Percentiles rank a stretch among this genome's conserved stretches.
Evolutionary conservation across 2,797 vertebrate genomes (phyloP).

Genomic region (Tapera naevia): DNA sequence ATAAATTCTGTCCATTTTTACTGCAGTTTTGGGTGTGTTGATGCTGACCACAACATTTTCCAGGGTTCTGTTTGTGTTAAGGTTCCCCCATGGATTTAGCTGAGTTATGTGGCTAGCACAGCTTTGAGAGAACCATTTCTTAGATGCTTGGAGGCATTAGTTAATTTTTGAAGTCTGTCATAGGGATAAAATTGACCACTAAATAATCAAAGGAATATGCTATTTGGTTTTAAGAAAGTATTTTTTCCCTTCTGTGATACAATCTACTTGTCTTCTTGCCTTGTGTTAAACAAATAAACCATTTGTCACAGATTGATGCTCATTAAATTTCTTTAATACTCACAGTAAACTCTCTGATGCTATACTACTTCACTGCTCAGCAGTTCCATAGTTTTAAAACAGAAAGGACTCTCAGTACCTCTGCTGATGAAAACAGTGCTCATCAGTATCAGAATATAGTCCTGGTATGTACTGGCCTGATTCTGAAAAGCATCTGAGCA

Average conservation of each 20-base stretch:
- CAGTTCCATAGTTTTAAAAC: not conserved
- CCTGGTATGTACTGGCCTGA: not conserved
- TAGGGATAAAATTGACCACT: not conserved
- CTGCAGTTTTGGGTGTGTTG: not conserved
- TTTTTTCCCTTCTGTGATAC: not conserved
- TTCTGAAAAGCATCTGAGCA: not conserved
- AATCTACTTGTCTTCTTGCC: not conserved
- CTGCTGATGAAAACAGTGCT: not conserved
- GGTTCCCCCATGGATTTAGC: not conserved
- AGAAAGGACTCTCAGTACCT: not conserved
- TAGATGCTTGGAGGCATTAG: not conserved
- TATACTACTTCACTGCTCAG: not conserved
- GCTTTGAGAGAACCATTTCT: not conserved
- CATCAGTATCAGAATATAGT: rapidly evolving
- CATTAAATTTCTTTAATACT: not conserved
- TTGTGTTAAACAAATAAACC: not conserved
- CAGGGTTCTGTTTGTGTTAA: slow-evolving; percentile 34
- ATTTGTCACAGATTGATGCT: not conserved
- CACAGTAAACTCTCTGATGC: not conserved
- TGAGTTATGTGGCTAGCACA: not conserved
- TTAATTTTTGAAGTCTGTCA: slow-evolving; percentile 24
- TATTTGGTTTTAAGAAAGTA: not conserved
- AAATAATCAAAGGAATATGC: not conserved
- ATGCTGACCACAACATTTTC: slow-evolving; percentile 47
- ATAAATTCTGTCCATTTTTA: slow-evolving; percentile 58